A percentile compares a stretch with the other conserved stretches of the same genome.
Evolutionary conservation across 2,888 invertebrate species (phyloP).

Genomic region (Lasioglossum pauxillum): DNA sequence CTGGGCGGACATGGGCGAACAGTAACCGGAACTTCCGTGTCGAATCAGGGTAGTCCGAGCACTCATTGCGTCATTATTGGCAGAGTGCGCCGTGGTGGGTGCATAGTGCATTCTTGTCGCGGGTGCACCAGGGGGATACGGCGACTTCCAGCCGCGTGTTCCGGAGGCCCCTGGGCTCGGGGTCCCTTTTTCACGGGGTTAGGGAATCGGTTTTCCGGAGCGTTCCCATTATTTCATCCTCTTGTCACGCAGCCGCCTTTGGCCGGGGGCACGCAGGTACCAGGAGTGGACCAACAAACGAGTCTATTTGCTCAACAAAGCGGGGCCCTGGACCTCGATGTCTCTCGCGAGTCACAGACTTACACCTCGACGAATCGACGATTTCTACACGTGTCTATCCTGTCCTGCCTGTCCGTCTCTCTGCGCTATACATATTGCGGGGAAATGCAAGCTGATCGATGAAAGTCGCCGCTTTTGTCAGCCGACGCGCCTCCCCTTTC

Average conservation of each 20-base stretch:
- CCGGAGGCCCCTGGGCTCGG: neutral
- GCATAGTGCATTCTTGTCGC: conserved; percentile 64
- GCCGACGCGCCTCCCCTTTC: neutral
- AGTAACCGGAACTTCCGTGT: conserved; percentile 31
- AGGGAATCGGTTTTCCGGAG: conserved; percentile 56
- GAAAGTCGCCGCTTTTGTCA: conserved; percentile 14
- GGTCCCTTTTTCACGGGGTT: conserved; percentile 39
- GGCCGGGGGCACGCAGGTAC: conserved; percentile 60
- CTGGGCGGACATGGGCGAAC: neutral
- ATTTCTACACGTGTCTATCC: neutral
- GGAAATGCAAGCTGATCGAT: conserved; percentile 8
- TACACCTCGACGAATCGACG: neutral
- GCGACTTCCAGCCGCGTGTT: conserved; percentile 33
- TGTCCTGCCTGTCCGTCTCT: neutral
- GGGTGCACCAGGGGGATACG: conserved; percentile 29
- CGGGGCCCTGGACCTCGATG: conserved; percentile 20
- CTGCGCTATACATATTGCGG: neutral
- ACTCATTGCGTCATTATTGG: conserved; percentile 68
- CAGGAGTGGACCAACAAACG: conserved; percentile 78
- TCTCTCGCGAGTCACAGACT: conserved; percentile 6
- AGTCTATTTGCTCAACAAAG: conserved; percentile 79
- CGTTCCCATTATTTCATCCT: conserved; percentile 68
- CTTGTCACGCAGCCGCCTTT: conserved; percentile 57
- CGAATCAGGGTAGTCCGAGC: conserved; percentile 53
- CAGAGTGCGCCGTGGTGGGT: conserved; percentile 27